A percentile compares a stretch with the other conserved stretches of the same genome.
phyloP scores from a whole-genome alignment of 2,797 vertebrate genomes.

The Tauraco hartlaubi region DNA sequence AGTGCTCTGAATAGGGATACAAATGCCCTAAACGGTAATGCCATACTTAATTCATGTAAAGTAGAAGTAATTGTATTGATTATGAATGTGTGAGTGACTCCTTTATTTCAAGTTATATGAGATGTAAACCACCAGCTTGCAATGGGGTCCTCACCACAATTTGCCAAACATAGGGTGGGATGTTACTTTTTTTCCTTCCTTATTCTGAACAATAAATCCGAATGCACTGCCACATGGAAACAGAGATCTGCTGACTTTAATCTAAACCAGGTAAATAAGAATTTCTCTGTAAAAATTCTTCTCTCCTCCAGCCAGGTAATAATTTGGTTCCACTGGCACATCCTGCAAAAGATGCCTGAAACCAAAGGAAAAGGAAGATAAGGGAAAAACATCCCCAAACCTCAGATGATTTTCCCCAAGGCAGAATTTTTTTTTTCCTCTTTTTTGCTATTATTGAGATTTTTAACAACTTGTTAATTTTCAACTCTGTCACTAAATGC shows the following conservation, averaged over 20 bases:
- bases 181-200: background rate
- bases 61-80: constrained; percentile 70
- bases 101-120: constrained; percentile 59
- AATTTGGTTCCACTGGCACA: background rate
- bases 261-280: background rate
- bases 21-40: constrained; percentile 45
- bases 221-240: background rate
- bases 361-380: background rate
- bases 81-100: constrained; percentile 67
- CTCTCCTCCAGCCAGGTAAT: background rate
- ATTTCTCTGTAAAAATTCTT: background rate
- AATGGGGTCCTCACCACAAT: background rate
- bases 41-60: constrained; percentile 73
- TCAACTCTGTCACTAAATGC: background rate
- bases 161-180: background rate
- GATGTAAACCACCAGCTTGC: constrained; percentile 43
- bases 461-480: background rate
- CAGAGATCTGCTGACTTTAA: background rate
- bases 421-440: background rate
- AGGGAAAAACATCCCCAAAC: background rate
- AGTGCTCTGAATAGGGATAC: constrained; percentile 57
- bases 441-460: background rate
- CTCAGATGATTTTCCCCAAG: background rate
- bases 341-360: background rate
- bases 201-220: background rate